phyloP scores from a whole-genome alignment of 2,113 vertebrate species.

The Macrotis lagotis region DNA sequence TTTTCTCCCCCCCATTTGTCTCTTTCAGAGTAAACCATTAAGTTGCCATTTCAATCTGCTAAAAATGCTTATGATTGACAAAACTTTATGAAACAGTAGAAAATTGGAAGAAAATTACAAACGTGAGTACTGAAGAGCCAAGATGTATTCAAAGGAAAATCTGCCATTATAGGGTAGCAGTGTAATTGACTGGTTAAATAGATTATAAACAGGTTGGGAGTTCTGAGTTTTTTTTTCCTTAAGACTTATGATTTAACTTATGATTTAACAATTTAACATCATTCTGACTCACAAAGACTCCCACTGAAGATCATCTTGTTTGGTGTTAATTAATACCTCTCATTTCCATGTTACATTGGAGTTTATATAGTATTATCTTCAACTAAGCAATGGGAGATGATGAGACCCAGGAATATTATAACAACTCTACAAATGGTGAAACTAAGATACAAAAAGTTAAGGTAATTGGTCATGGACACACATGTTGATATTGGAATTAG shows the following conservation, averaged over 20 bases:
- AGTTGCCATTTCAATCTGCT: slow-evolving; percentile 72
- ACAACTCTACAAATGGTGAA: not conserved
- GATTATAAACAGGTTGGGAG: slow-evolving; percentile 38
- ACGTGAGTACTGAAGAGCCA: slow-evolving; percentile 52
- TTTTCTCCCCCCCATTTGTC: slow-evolving; percentile 57
- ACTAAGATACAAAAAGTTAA: not conserved
- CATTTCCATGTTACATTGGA: not conserved
- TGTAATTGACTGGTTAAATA: slow-evolving; percentile 64
- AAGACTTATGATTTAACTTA: not conserved
- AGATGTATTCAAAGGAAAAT: slow-evolving; percentile 64
- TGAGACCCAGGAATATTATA: not conserved
- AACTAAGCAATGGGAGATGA: not conserved
- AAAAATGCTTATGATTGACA: slow-evolving; percentile 67
- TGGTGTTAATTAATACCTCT: not conserved
- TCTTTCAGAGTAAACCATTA: slow-evolving; percentile 75
- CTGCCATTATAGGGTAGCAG: slow-evolving; percentile 59
- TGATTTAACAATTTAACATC: not conserved
- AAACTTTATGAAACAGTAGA: slow-evolving; percentile 71
- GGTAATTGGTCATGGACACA: not conserved
- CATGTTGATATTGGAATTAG: not conserved
- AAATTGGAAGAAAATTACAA: slow-evolving; percentile 73
- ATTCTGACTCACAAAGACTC: slow-evolving; percentile 16
- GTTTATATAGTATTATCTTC: not conserved
- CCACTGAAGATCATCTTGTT: not conserved
- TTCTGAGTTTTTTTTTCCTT: not conserved